These are phyloP conservation scores for Tapirus terrestris DNA, from an alignment of 2,113 vertebrate genomes.

Conservation along the genomic window DNA sequence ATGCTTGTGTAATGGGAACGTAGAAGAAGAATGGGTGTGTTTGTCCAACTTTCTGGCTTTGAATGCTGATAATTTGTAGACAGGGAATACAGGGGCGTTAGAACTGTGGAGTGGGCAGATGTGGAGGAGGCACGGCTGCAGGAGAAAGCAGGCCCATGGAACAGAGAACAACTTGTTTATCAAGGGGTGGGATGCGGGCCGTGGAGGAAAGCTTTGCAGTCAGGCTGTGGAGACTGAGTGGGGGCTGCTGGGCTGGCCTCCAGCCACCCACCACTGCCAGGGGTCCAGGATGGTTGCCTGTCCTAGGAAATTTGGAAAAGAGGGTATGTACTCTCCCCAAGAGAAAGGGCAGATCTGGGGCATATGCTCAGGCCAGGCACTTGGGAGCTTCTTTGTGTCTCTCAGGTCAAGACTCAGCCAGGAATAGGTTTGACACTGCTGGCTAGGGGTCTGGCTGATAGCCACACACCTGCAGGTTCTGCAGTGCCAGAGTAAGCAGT, in stretches of 20 bases:
- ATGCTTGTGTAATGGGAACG: conserved; percentile 82
- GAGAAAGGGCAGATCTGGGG: conserved; percentile 38
- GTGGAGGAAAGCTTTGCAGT: conserved; percentile 82
- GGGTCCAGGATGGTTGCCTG: conserved; percentile 58
- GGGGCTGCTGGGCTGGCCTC: conserved; percentile 84
- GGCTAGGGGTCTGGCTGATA: conserved; percentile 77
- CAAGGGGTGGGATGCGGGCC: conserved; percentile 86
- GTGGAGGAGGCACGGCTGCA: conserved; percentile 87
- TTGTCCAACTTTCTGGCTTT: conserved; percentile 85
- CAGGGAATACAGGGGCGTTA: conserved; percentile 84
- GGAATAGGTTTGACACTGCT: conserved; percentile 22
- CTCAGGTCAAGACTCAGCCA: background rate
- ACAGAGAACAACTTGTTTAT: conserved; percentile 88
- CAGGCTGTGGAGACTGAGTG: conserved; percentile 81
- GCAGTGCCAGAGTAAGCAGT: conserved; percentile 79
- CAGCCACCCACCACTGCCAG: conserved; percentile 68
- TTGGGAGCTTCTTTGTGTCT: conserved; percentile 42
- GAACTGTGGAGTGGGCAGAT: conserved; percentile 81
- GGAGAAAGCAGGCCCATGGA: conserved; percentile 82
- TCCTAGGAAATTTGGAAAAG: conserved; percentile 35
- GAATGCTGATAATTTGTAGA: conserved; percentile 85
- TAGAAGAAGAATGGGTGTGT: conserved; percentile 87
- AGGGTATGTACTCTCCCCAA: conserved; percentile 9
- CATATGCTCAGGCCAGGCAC: background rate
- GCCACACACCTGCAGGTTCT: conserved; percentile 85